Percentiles rank a stretch among this genome's conserved stretches.
These are phyloP conservation scores for Oscheius sp. DNA, from an alignment of 2,888 invertebrate genomes.

Conservation along the genomic window DNA sequence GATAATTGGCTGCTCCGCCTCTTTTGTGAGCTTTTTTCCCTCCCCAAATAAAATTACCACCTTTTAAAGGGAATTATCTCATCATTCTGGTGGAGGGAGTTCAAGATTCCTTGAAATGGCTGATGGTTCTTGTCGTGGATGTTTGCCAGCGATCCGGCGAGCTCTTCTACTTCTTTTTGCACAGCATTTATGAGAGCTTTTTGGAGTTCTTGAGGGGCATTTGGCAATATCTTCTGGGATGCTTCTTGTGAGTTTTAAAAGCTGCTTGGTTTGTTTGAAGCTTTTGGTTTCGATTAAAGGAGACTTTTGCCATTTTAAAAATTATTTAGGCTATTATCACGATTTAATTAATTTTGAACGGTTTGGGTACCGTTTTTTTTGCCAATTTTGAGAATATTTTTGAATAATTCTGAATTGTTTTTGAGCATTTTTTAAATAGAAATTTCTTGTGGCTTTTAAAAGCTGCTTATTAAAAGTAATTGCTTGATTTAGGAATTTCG, in stretches of 20 bases:
- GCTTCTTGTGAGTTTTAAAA: slow-evolving; percentile 2
- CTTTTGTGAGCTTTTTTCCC: slow-evolving; percentile 1
- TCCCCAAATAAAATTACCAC: not conserved
- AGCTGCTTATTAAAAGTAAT: too few relatives aligned
- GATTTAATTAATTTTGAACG: too few relatives aligned
- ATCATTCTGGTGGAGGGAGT: not conserved
- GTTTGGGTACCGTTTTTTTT: too few relatives aligned
- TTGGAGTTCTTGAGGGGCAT: not conserved
- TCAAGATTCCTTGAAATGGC: slow-evolving; percentile 39
- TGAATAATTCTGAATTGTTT: too few relatives aligned
- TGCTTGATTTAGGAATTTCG: too few relatives aligned
- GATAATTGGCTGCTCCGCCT: slow-evolving; percentile 13
- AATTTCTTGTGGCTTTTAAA: too few relatives aligned
- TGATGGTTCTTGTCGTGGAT: slow-evolving; percentile 47
- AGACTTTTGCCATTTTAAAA: too few relatives aligned
- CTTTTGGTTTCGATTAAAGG: too few relatives aligned
- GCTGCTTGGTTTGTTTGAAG: not conserved
- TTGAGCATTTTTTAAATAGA: too few relatives aligned
- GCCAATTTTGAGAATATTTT: too few relatives aligned
- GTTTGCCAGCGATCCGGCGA: slow-evolving; percentile 30
- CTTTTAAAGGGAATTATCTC: slow-evolving; percentile 15
- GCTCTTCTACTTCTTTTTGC: not conserved
- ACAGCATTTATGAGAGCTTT: not conserved
- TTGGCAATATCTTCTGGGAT: not conserved
- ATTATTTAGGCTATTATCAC: too few relatives aligned